These are phyloP conservation scores for Perccottus glenii DNA, from an alignment of 2,113 vertebrate genomes.

Conservation along the genomic window DNA sequence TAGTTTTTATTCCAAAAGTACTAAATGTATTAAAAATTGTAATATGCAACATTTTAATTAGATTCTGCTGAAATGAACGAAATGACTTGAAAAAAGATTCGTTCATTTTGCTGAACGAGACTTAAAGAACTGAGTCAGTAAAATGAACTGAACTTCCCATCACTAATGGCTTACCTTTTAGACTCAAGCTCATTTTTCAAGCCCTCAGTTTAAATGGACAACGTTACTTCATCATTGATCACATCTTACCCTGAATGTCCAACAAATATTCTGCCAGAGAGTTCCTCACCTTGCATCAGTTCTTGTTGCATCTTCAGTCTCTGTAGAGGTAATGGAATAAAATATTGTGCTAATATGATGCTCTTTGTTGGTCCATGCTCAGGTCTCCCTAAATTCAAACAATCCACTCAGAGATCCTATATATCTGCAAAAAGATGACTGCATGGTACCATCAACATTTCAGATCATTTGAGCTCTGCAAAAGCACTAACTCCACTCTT, in stretches of 20 bases:
- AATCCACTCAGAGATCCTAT: conserved; percentile 34
- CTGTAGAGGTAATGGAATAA: conserved; percentile 22
- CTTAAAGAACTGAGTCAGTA: too few species aligned
- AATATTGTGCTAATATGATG: conserved; percentile 30
- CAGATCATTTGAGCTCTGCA: conserved; percentile 19
- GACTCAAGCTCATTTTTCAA: neutral
- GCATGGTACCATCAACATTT: conserved; percentile 42
- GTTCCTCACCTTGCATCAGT: neutral
- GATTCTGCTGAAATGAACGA: too few species aligned
- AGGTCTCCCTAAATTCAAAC: conserved; percentile 26
- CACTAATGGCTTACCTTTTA: neutral
- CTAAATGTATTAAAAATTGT: too few species aligned
- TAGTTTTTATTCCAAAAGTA: too few species aligned
- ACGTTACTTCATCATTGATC: neutral
- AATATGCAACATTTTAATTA: too few species aligned
- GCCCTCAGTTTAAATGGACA: neutral
- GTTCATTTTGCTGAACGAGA: too few species aligned
- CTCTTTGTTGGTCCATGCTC: conserved; percentile 38
- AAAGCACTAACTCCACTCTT: neutral
- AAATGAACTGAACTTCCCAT: too few species aligned
- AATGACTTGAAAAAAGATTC: too few species aligned
- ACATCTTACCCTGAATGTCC: neutral
- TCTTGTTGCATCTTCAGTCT: neutral
- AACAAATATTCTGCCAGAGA: neutral
- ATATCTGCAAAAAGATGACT: conserved; percentile 31